Conservation (phyloP, 2,888 invertebrate genomes). For the Dicranocentrus wangi region DNA sequence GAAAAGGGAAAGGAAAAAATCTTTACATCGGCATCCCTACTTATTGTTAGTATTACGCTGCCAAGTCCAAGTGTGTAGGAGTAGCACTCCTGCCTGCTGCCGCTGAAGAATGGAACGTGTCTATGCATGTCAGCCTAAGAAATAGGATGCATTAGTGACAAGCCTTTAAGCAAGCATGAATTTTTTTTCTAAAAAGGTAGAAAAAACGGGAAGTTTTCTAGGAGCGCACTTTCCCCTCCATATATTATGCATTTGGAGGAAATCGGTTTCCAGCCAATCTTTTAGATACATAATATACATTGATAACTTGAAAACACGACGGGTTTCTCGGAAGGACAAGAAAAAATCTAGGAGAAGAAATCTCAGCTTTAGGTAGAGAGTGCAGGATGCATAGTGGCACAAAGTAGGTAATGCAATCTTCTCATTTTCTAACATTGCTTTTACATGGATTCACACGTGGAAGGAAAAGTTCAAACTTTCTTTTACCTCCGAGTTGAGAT, state of each 20-base stretch:
- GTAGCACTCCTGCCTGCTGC: background rate
- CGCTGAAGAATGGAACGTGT: slow-evolving; percentile 45
- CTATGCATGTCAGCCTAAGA: slow-evolving; percentile 47
- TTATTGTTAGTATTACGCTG: background rate
- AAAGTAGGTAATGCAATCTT: background rate
- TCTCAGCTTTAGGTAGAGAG: too few relatives aligned
- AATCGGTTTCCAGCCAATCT: slow-evolving; percentile 46
- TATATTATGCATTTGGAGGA: slow-evolving; percentile 20
- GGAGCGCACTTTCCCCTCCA: slow-evolving; percentile 2
- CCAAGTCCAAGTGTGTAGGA: background rate
- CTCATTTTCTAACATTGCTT: slow-evolving; percentile 1
- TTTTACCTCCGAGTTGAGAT: slow-evolving; percentile 21
- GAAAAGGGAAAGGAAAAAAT: slow-evolving; percentile 17
- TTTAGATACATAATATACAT: slow-evolving; percentile 32
- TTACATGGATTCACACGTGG: background rate
- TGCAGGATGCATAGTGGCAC: too few relatives aligned
- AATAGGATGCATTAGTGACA: slow-evolving; percentile 60
- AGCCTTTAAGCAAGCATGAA: slow-evolving; percentile 51
- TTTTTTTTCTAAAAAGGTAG: slow-evolving; percentile 29
- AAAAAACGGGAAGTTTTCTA: slow-evolving; percentile 16
- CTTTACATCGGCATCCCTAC: slow-evolving; percentile 19
- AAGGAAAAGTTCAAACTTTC: slow-evolving; percentile 6
- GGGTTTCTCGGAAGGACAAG: background rate
- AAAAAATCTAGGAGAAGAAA: too few relatives aligned
- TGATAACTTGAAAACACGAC: slow-evolving; percentile 12